Percentiles rank a stretch among this genome's conserved stretches.
phyloP scores from a whole-genome alignment of 2,888 invertebrate species.

The Spodoptera littoralis region DNA sequence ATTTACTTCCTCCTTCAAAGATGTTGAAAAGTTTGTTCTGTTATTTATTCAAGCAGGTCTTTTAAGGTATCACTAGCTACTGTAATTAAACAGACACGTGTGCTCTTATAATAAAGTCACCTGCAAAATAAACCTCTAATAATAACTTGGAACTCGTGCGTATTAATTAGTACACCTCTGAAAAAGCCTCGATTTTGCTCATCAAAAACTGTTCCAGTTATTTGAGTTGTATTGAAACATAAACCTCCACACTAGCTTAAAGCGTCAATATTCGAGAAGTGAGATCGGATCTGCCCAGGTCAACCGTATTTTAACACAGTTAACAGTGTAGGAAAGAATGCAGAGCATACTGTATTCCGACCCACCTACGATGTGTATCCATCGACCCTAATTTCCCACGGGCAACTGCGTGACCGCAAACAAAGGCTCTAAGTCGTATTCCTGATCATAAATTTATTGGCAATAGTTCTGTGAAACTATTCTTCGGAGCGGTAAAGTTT shows the following conservation, averaged over 20 bases:
- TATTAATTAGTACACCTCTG: too few relatives aligned
- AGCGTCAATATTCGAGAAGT: conserved; percentile 26
- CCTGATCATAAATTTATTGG: conserved; percentile 67
- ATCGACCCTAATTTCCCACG: conserved; percentile 78
- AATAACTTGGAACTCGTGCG: too few relatives aligned
- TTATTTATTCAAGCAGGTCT: too few relatives aligned
- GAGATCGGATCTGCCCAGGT: conserved; percentile 14
- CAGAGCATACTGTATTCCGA: conserved; percentile 64
- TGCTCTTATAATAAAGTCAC: too few relatives aligned
- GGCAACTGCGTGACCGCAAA: conserved; percentile 73
- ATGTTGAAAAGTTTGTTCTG: too few relatives aligned
- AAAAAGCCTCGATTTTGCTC: too few relatives aligned
- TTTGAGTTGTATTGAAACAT: conserved; percentile 22
- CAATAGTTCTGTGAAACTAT: conserved; percentile 50
- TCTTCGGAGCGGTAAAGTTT: conserved; percentile 34
- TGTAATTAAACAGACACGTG: too few relatives aligned
- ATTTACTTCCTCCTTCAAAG: too few relatives aligned
- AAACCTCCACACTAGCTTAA: conserved; percentile 16
- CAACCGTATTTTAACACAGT: conserved; percentile 51
- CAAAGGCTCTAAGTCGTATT: conserved; percentile 65
- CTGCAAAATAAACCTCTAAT: too few relatives aligned
- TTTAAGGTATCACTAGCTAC: too few relatives aligned
- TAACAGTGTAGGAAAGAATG: conserved; percentile 52
- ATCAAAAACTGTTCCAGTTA: too few relatives aligned
- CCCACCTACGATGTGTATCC: conserved; percentile 66